Evolutionary conservation across 2,113 vertebrate genomes (phyloP).

Genomic region (Cryptoleucopteryx plumbea): DNA sequence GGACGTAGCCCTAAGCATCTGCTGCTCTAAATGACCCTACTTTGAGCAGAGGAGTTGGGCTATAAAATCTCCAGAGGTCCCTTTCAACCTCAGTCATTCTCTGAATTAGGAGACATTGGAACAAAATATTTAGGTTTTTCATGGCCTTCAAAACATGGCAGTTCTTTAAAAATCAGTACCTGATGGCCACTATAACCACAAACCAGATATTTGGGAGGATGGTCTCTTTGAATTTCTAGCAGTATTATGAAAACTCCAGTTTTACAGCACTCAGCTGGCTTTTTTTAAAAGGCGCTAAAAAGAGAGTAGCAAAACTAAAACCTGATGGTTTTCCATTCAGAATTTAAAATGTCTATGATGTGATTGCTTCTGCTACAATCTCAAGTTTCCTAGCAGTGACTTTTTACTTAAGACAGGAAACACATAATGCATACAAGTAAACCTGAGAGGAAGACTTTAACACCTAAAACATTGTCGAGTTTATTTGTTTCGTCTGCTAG

Average conservation of each 20-base stretch:
- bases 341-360: not conserved
- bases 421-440: not conserved
- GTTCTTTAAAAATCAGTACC: not conserved
- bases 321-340: not conserved
- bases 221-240: not conserved
- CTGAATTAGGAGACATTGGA: not conserved
- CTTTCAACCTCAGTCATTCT: not conserved
- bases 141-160: not conserved
- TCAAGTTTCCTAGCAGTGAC: not conserved
- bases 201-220: not conserved
- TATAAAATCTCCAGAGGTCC: not conserved
- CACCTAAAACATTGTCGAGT: not conserved
- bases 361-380: not conserved
- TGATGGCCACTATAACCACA: not conserved
- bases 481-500: not conserved
- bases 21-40: not conserved
- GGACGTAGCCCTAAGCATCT: not conserved
- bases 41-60: not conserved
- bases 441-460: not conserved
- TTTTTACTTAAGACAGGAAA: not conserved
- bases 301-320: not conserved
- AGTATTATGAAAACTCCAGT: not conserved
- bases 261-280: not conserved
- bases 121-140: not conserved
- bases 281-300: not conserved